Percentiles rank a stretch among this genome's conserved stretches.
Conservation (phyloP, 1,140 invertebrate genomes). For the Oscheius sp. region DNA sequence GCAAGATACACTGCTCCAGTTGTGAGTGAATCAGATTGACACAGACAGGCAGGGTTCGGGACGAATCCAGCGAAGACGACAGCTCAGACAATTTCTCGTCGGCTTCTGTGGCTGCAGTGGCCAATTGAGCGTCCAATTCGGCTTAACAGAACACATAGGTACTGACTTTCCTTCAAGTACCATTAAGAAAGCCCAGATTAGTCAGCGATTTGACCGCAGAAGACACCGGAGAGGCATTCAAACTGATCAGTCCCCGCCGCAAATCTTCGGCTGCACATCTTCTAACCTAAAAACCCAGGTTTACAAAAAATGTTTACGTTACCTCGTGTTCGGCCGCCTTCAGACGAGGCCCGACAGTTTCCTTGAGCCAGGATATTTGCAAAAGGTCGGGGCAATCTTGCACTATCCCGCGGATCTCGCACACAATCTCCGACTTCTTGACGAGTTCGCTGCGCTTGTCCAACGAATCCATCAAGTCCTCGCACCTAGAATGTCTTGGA, state of each 20-base stretch:
- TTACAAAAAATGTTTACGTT: neutral
- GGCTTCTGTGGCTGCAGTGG: constrained; percentile 10
- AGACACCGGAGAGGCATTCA: constrained; percentile 35
- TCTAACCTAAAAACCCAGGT: constrained; percentile 48
- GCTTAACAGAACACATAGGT: neutral
- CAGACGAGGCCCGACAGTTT: constrained; percentile 29
- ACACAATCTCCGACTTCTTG: constrained; percentile 31
- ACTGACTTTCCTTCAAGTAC: constrained; percentile 21
- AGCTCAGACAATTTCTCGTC: constrained; percentile 27
- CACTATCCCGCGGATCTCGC: constrained; percentile 30
- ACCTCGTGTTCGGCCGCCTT: constrained; percentile 36
- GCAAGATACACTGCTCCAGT: constrained; percentile 56
- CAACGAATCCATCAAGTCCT: constrained; percentile 26
- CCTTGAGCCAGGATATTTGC: constrained; percentile 23
- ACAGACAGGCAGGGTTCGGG: constrained; percentile 34
- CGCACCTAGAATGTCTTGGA: constrained; percentile 1
- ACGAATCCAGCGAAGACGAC: constrained; percentile 5
- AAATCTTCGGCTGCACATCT: constrained; percentile 39
- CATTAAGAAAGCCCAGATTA: constrained; percentile 21
- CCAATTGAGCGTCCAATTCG: constrained; percentile 11
- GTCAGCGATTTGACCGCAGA: constrained; percentile 23
- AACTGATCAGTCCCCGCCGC: constrained; percentile 25
- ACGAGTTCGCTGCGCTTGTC: constrained; percentile 36
- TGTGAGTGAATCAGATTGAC: constrained; percentile 43
- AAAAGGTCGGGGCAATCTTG: constrained; percentile 17